Evolutionary conservation across 1,140 invertebrate genomes (phyloP).

Genomic region (Asobara japonica): DNA sequence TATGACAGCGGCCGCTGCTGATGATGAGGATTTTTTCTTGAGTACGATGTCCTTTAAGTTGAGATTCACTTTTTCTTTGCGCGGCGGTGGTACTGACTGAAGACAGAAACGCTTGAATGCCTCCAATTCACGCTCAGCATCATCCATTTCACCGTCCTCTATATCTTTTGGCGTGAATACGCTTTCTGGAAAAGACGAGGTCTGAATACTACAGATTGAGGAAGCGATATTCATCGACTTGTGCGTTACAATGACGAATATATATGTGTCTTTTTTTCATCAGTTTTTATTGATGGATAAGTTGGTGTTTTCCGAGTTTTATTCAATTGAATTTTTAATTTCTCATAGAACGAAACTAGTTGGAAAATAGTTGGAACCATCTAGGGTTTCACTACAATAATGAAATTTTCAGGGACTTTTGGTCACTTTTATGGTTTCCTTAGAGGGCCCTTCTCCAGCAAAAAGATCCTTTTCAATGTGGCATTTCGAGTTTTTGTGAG

Average conservation of each 20-base stretch:
- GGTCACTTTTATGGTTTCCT: too few species aligned
- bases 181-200: constrained; percentile 73
- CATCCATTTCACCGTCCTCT: constrained; percentile 80
- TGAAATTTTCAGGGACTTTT: too few species aligned
- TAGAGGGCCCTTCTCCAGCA: too few species aligned
- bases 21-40: constrained; percentile 69
- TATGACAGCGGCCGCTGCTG: constrained; percentile 46
- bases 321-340: too few species aligned
- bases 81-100: constrained; percentile 74
- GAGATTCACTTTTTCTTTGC: constrained; percentile 78
- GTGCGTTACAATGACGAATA: neutral
- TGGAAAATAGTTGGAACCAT: too few species aligned
- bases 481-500: too few species aligned
- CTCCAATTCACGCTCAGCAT: constrained; percentile 79
- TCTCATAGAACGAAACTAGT: too few species aligned
- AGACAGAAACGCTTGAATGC: constrained; percentile 83
- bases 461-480: too few species aligned
- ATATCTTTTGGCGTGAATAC: constrained; percentile 82
- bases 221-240: constrained; percentile 7
- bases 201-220: constrained; percentile 54
- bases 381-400: too few species aligned
- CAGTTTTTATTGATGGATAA: neutral
- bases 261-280: neutral
- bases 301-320: neutral
- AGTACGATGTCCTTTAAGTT: constrained; percentile 79